Percentiles rank a stretch among this genome's conserved stretches.
Evolutionary conservation across 1,140 invertebrate genomes (phyloP).

Genomic region (Charaxes varanes): DNA sequence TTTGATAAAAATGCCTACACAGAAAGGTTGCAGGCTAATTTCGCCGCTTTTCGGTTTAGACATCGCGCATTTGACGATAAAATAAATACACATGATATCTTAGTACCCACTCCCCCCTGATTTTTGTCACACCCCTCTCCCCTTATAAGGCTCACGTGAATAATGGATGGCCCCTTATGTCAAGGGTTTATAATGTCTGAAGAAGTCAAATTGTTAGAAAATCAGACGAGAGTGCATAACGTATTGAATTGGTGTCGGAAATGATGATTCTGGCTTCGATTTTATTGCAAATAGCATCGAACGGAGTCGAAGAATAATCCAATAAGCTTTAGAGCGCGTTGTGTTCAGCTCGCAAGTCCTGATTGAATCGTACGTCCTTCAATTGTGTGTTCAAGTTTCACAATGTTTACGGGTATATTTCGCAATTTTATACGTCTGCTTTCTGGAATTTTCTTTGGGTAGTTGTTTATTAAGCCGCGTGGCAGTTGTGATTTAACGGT

Average conservation of each 20-base stretch:
- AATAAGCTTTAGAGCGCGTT: slow-evolving; percentile 32
- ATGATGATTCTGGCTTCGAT: slow-evolving; percentile 14
- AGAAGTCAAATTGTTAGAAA: too few species aligned
- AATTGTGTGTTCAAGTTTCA: slow-evolving; percentile 24
- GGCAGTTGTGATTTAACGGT: slow-evolving; percentile 19
- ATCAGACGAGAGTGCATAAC: too few species aligned
- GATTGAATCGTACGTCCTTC: slow-evolving; percentile 28
- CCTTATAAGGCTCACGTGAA: too few species aligned
- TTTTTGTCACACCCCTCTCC: too few species aligned
- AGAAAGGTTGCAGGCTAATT: too few species aligned
- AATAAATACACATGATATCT: too few species aligned
- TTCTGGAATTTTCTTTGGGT: slow-evolving; percentile 15
- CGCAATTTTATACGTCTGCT: slow-evolving; percentile 20
- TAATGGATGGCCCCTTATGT: too few species aligned
- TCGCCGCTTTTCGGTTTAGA: too few species aligned
- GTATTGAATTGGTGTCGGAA: slow-evolving; percentile 10
- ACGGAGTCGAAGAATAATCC: slow-evolving; percentile 32
- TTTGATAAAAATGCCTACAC: too few species aligned
- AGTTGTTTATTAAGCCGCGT: slow-evolving; percentile 21
- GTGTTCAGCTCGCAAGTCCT: slow-evolving; percentile 26
- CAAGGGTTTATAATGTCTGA: too few species aligned
- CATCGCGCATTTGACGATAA: too few species aligned
- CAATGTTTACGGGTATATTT: slow-evolving; percentile 17
- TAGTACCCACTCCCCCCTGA: too few species aligned
- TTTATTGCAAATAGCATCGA: slow-evolving; percentile 20